Evolutionary conservation across 2,113 vertebrate species (phyloP).

Genomic region (Melanostigma gelatinosum): DNA sequence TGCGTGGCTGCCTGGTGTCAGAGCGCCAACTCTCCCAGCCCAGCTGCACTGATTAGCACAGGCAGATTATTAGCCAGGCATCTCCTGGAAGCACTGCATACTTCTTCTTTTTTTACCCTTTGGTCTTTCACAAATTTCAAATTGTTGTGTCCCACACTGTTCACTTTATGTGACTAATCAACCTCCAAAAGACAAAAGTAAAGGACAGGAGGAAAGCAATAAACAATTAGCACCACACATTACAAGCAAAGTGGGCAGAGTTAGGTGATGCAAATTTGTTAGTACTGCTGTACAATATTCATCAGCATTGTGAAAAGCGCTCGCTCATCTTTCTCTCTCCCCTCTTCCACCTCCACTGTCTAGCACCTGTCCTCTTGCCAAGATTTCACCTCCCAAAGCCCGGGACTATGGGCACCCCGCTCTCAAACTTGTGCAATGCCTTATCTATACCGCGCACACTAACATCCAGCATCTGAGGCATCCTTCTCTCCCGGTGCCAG

Average conservation of each 20-base stretch:
- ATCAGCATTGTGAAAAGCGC: constrained; percentile 83
- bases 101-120: constrained; percentile 79
- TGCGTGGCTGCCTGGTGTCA: constrained; percentile 82
- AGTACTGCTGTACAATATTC: constrained; percentile 85
- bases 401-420: constrained; percentile 91
- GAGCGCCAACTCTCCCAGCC: constrained; percentile 86
- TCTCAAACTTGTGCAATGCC: constrained; percentile 90
- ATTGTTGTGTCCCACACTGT: constrained; percentile 24
- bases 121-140: constrained; percentile 54
- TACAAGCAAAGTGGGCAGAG: constrained; percentile 67
- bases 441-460: constrained; percentile 93
- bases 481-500: constrained; percentile 87
- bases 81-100: constrained; percentile 87
- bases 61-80: constrained; percentile 93
- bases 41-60: constrained; percentile 89
- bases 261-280: constrained; percentile 81
- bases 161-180: constrained; percentile 72
- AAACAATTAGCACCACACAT: constrained; percentile 47
- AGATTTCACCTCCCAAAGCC: constrained; percentile 88
- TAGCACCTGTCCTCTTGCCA: constrained; percentile 91
- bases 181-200: constrained; percentile 76
- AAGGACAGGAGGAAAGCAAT: constrained; percentile 30
- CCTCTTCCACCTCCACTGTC: constrained; percentile 56
- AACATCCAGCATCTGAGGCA: constrained; percentile 93
- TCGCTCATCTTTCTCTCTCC: constrained; percentile 72